phyloP scores from a whole-genome alignment of 2,797 vertebrate species.

The Pipistrellus nathusii region DNA sequence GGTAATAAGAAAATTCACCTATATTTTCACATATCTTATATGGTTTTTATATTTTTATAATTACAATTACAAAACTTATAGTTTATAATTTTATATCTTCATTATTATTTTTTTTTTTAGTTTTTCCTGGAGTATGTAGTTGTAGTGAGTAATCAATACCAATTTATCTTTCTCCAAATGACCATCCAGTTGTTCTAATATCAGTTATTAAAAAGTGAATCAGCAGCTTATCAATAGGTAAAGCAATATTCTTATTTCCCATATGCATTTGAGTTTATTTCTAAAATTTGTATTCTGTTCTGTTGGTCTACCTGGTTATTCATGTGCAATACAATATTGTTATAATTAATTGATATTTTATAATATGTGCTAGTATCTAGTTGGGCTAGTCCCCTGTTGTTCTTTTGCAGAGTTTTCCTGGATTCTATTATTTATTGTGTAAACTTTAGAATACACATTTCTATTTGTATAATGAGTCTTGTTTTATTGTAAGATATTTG shows the following conservation, averaged over 20 bases:
- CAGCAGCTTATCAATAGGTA: not conserved
- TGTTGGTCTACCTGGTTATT: not conserved
- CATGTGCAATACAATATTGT: not conserved
- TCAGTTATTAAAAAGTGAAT: constrained; percentile 24
- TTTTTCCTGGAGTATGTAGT: constrained; percentile 11
- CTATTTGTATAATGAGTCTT: not conserved
- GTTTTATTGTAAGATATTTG: constrained; percentile 41
- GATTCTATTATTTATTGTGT: constrained; percentile 7
- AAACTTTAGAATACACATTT: constrained; percentile 47
- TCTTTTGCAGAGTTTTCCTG: not conserved
- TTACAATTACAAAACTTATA: not conserved
- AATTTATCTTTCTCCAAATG: constrained; percentile 14
- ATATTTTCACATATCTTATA: constrained; percentile 14
- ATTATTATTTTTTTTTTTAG: not conserved
- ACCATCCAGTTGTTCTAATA: not conserved
- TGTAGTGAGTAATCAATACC: not conserved
- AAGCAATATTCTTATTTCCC: constrained; percentile 1
- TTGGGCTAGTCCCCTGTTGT: not conserved
- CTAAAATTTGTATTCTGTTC: constrained; percentile 5
- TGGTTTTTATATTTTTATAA: not conserved
- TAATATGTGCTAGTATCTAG: not conserved
- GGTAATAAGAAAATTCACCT: not conserved
- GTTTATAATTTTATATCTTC: not conserved
- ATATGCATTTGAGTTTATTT: not conserved
- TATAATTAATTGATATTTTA: constrained; percentile 9